Evolutionary conservation across 1,140 invertebrate genomes (phyloP).

Genomic region (Drosophila carrolli): DNA sequence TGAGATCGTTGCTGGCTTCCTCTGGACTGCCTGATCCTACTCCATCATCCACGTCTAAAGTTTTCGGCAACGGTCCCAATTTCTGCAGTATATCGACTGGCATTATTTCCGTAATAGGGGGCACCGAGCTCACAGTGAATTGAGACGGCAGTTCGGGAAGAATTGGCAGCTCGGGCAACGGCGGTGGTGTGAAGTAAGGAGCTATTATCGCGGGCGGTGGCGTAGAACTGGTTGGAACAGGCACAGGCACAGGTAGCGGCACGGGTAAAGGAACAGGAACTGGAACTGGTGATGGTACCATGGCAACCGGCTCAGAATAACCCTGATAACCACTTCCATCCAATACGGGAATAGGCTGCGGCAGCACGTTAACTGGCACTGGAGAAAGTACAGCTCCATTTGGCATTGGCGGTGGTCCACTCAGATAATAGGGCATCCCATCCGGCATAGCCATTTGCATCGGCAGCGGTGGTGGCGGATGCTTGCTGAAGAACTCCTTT

Average conservation of each 20-base stretch:
- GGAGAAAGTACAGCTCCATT: constrained; percentile 10
- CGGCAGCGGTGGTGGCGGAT: constrained; percentile 59
- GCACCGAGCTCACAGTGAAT: constrained; percentile 52
- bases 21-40: constrained; percentile 21
- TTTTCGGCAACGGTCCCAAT: constrained; percentile 65
- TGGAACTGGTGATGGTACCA: constrained; percentile 20
- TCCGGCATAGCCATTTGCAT: constrained; percentile 18
- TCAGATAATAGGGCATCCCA: constrained; percentile 37
- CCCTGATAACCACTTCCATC: constrained; percentile 14
- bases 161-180: constrained; percentile 44
- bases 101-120: constrained; percentile 64
- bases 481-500: constrained; percentile 67
- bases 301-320: constrained; percentile 5
- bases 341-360: constrained; percentile 29
- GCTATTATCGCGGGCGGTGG: constrained; percentile 15
- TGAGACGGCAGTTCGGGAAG: constrained; percentile 38
- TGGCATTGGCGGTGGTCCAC: constrained; percentile 38
- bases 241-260: constrained; percentile 19
- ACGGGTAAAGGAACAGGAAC: constrained; percentile 25
- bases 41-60: constrained; percentile 58
- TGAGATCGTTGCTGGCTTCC: constrained; percentile 35
- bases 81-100: constrained; percentile 70
- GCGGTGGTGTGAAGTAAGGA: constrained; percentile 56
- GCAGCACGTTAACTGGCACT: constrained; percentile 17
- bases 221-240: constrained; percentile 5